A percentile compares a stretch with the other conserved stretches of the same genome.
Evolutionary conservation across 2,888 invertebrate genomes (phyloP).

Genomic region (Lasius fuliginosus): DNA sequence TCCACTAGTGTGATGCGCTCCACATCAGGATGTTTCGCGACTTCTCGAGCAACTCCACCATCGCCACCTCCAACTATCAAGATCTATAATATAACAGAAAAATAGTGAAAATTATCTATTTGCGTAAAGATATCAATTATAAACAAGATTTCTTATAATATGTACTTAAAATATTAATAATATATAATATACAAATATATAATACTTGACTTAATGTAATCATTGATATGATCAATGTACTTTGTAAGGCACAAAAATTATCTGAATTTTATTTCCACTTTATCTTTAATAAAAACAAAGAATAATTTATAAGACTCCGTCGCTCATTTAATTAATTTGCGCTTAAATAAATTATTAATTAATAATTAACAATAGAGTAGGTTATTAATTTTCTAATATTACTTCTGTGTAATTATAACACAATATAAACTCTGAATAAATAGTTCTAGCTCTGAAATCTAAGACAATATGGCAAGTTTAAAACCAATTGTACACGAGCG

Average conservation of each 20-base stretch:
- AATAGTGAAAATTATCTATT: not conserved
- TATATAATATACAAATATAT: not conserved
- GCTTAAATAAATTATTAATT: not conserved
- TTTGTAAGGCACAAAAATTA: not conserved
- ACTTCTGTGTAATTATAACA: not conserved
- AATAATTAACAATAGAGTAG: not conserved
- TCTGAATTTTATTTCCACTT: not conserved
- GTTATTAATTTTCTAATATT: not conserved
- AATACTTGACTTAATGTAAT: not conserved
- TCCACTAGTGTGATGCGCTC: constrained; percentile 96
- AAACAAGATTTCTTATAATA: not conserved
- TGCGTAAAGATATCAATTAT: not conserved
- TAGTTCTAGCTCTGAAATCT: not conserved
- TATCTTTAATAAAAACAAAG: not conserved
- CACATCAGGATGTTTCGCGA: constrained; percentile 96
- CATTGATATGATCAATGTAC: not conserved
- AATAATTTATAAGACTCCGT: not conserved
- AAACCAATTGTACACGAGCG: not conserved
- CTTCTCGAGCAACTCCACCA: constrained; percentile 98
- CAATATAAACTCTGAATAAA: not conserved
- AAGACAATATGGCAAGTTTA: not conserved
- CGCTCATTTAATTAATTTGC: not conserved
- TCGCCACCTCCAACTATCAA: constrained; percentile 99
- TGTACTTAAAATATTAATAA: not conserved
- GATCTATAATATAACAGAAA: constrained; percentile 87